Evolutionary conservation across 2,113 vertebrate genomes (phyloP), one percentile per base, ranked within the genome.

Genomic region (Nothocercus nigrocapillus): DNA sequence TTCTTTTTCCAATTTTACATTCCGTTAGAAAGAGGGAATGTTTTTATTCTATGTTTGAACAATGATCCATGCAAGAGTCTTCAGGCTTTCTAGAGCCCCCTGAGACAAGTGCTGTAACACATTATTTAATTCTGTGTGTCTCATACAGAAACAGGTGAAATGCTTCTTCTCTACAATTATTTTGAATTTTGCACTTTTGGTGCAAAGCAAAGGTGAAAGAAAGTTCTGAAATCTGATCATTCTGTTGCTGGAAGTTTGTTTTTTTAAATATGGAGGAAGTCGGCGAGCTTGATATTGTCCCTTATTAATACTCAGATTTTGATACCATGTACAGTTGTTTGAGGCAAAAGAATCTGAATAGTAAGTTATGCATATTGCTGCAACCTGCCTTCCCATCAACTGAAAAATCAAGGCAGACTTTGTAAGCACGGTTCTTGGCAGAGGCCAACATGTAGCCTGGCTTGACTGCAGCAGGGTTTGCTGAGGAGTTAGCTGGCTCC

Each of bases 201-300:
- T 69, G 20, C 45, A 32, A 88, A 36, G 47, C 10, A 91, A 85
- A 70, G 32, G 49, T 40, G 44, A 68, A 74, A 75, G 61, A 34
- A 82, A 66, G 21, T 88, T 91, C n/a, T 85, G 49, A 95, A 95
- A 75, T 5, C 70, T 89, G 63, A 58, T 40, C 21, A 11, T 40
- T 88, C 34, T 61, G 19, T 53, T 82, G 20, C 75, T 97, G 64
- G 51, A 88, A 85, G 30, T 78, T 83, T 93, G 70, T 95, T 90
- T 97, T 94, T 83, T 56, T 17, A 89, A 91, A 77, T 49, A 40
- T 17, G 69, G 56, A 85, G 25, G 56, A 95, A 94, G 56, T 27
- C 90, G 79, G 85, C 94, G 72, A 75, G 16, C 49, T 86, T 3
- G 0, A 42, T 90, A 18, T 19, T 94, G 72, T 81, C 92, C 93